These are phyloP conservation scores for Oostethus manadensis DNA, from an alignment of 2,113 vertebrate species.

Conservation along the genomic window DNA sequence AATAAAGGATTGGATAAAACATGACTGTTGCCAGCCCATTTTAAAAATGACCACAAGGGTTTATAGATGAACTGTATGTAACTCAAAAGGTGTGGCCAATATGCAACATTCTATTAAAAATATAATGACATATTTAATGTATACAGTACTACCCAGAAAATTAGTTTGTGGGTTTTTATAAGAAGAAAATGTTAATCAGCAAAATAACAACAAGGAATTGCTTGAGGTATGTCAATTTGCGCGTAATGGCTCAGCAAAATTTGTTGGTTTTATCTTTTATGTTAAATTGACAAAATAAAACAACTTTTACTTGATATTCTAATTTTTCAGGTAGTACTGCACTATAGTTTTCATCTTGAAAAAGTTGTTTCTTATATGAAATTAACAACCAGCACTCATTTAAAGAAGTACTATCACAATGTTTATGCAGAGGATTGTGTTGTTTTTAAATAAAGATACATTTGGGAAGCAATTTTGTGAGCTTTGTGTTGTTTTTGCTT, in stretches of 20 bases:
- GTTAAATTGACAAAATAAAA: too few relatives aligned
- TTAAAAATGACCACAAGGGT: neutral
- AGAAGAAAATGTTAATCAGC: too few relatives aligned
- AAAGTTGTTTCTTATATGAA: neutral
- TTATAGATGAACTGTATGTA: neutral
- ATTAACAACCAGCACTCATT: slow-evolving; percentile 8
- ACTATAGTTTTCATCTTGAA: neutral
- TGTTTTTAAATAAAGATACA: slow-evolving; percentile 42
- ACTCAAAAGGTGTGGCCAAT: neutral
- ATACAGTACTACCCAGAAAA: too few relatives aligned
- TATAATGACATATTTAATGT: neutral
- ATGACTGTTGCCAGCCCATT: neutral
- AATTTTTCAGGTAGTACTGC: too few relatives aligned
- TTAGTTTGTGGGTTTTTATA: too few relatives aligned
- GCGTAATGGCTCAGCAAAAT: too few relatives aligned
- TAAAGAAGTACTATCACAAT: slow-evolving; percentile 26
- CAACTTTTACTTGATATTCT: too few relatives aligned
- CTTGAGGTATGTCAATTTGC: too few relatives aligned
- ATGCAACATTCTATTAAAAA: neutral
- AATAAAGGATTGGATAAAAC: slow-evolving; percentile 14
- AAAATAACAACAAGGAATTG: too few relatives aligned
- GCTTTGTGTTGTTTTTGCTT: slow-evolving; percentile 52
- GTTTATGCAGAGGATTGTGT: slow-evolving; percentile 20
- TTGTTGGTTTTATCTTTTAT: too few relatives aligned
- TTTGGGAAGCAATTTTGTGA: slow-evolving; percentile 51